Base-by-base conservation (phyloP, 2,888 invertebrate species). In the Timema cristinae region DNA sequence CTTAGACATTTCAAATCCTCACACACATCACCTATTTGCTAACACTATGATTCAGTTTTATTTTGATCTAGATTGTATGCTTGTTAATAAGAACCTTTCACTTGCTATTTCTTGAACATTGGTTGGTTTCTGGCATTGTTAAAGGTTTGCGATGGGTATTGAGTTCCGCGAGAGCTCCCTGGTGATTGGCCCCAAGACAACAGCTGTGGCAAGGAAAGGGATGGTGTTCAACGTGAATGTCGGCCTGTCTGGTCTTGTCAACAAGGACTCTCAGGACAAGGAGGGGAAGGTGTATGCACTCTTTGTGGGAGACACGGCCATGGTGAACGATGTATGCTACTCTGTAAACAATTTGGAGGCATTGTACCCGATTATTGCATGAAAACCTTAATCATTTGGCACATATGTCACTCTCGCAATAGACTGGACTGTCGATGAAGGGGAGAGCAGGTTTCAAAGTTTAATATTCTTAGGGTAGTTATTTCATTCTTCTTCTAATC, bases 171-270 rank as follows among this genome's bases (percentile, higher is more conserved):
- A 99, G 82, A 94, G 94, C 77, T 93, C 95, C 0, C 86, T 98
- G 71, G 86, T 97, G 0, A 94, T 99, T 79, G 94, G 94, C 0
- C 93, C 95, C 0, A 99, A 98, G 86, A 93, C 93, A 13, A 89
- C 87, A 61, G 88, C 90, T 1, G 81, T 88, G 2, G 90, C 91
- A 0, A 92, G 90, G 78, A 97, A 96, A 82, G 95, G 96, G 71
- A 98, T 99, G 98, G 91, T 97, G 0, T 98, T 98, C 80, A 98
- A 98, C 81, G 87, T 99, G 9, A 95, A 95, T 80, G 89, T 99
- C 76, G 99, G 99, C 13, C 87, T 99, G 70, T 88, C 93, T 2
- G 93, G 91, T 80, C 85, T 99, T 67, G 85, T 86, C 10, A 98
- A 98, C 81, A 87, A 89, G 75, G 91, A 92, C 47, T 90, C 94